These are phyloP conservation scores for Lepisosteus osseus DNA, from an alignment of 2,113 vertebrate species.

Conservation along the genomic window DNA sequence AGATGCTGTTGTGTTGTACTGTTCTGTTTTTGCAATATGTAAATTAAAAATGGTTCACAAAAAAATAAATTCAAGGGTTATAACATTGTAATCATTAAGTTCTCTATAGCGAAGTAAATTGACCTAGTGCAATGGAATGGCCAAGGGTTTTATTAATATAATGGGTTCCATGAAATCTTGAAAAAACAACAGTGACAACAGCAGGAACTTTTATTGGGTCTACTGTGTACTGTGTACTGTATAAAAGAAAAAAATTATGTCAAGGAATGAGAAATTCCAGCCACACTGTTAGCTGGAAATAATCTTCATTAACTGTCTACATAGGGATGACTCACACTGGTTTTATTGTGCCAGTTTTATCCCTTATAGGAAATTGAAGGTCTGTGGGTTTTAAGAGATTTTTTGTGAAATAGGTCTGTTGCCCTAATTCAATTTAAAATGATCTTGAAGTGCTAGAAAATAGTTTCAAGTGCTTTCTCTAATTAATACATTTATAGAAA, in stretches of 20 bases:
- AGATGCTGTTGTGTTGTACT: no score
- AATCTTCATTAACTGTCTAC: not conserved
- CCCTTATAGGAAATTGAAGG: conserved; percentile 1
- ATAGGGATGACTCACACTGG: not conserved
- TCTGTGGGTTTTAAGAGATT: not conserved
- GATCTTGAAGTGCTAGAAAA: not conserved
- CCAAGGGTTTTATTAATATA: not conserved
- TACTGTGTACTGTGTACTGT: not conserved
- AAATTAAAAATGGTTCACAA: no score
- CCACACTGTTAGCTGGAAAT: not conserved
- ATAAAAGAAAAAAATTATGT: not conserved
- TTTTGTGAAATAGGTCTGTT: not conserved
- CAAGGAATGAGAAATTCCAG: conserved; percentile 4
- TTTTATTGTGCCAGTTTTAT: not conserved
- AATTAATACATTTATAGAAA: no score
- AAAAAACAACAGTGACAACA: not conserved
- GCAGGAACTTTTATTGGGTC: not conserved
- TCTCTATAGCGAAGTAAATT: no score
- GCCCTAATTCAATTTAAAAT: not conserved
- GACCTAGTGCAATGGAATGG: no score
- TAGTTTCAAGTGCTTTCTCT: not conserved
- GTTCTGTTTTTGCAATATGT: no score
- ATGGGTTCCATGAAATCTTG: not conserved
- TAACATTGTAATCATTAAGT: no score
- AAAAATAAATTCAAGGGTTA: no score